Percentiles rank a stretch among this genome's conserved stretches.
Evolutionary conservation across 2,797 vertebrate genomes (phyloP).

Genomic region (Crenuchus spilurus): DNA sequence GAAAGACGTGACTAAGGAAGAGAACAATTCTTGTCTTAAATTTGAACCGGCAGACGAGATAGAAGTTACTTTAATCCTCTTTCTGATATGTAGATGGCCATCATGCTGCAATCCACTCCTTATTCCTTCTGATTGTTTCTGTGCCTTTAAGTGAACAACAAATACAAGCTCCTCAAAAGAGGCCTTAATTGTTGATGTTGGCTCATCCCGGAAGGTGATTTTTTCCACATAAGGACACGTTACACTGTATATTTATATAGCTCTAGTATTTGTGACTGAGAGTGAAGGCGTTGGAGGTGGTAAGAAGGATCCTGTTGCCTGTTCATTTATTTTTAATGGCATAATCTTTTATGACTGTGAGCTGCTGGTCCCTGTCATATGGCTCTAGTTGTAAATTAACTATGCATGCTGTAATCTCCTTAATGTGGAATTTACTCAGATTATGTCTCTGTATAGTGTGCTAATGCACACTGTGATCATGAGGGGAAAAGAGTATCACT

Average conservation of each 20-base stretch:
- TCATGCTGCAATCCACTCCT: too few relatives aligned
- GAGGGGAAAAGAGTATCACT: not conserved
- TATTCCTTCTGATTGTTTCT: too few relatives aligned
- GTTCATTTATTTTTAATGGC: constrained; percentile 48
- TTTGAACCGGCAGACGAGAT: too few relatives aligned
- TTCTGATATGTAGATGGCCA: not conserved
- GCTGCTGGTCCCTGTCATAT: not conserved
- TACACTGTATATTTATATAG: too few relatives aligned
- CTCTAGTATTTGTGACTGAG: too few relatives aligned
- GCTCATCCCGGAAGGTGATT: too few relatives aligned
- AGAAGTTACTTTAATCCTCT: not conserved
- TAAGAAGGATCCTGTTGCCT: constrained; percentile 51
- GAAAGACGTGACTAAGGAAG: not conserved
- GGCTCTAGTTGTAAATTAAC: constrained; percentile 8
- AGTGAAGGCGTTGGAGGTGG: constrained; percentile 25
- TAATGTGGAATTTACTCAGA: not conserved
- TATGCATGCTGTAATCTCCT: not conserved
- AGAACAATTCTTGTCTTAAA: not conserved
- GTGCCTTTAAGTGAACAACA: too few relatives aligned
- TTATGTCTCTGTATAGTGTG: not conserved
- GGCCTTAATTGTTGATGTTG: too few relatives aligned
- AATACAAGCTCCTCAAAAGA: too few relatives aligned
- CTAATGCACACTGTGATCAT: not conserved
- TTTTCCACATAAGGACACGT: too few relatives aligned
- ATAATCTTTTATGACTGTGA: constrained; percentile 34